Base-by-base conservation (phyloP, 2,888 invertebrate genomes). In the Andrena trimmerana region DNA sequence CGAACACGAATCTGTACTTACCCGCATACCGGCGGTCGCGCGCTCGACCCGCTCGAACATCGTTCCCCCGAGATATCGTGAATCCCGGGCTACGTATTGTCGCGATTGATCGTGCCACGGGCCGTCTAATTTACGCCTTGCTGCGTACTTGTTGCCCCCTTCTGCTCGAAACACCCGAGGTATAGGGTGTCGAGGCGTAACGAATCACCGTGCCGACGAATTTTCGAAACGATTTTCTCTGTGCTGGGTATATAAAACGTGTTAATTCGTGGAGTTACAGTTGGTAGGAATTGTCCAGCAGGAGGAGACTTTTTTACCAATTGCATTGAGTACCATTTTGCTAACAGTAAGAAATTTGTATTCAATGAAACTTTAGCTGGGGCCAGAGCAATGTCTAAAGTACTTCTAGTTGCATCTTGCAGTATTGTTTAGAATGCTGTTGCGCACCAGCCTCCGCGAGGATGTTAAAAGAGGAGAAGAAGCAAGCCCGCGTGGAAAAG, bases 1-100 rank as follows among this genome's bases (percentile, higher is more conserved):
- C 75, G 84, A 78, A 85, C 85, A 85, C 85, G 85, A 75, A 79
- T 85, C 81, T 85, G 85, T 85, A 85, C 85, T 85, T 85, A 84
- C 84, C 85, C 42, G 84, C 84, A 78, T 84, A 54, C 85, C 85
- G 78, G 42, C 63, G 60, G 57, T 67, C 78, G 68, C 27, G 72
- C 63, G 67, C 72, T 57, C 70, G 13, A 66, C 78, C 50, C 71
- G 68, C 67, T 66, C 33, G 66, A 69, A 27, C 68, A 67, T 48
- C 72, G 20, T 33, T 50, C 71, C 48, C 48, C 2, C 69, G 62
- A 62, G 81, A 67, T 71, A 82, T 67, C 66, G 67, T 67, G 81
- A 75, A 82, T 82, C 73, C 62, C 52, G 73, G 50, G 67, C 42
- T 74, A 83, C 71, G 78, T 57, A 83, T 83, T 81, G 82, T 83